Conservation (phyloP, 2,113 vertebrate species). For the Indicator indicator region DNA sequence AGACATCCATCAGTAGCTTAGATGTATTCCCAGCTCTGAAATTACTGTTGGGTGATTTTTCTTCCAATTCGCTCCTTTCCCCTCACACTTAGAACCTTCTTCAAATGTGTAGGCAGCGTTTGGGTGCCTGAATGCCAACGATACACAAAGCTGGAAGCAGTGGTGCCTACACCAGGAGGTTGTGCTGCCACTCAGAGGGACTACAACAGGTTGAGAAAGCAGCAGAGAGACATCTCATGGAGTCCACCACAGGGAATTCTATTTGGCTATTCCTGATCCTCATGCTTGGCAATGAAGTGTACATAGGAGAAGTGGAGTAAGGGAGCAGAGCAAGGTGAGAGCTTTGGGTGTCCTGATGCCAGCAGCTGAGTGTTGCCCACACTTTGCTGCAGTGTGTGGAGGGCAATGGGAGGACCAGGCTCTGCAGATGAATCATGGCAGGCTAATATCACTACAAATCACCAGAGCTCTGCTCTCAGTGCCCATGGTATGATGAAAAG, state of each 20-base stretch:
- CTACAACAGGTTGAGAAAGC: background rate
- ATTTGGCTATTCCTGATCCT: background rate
- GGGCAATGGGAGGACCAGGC: background rate
- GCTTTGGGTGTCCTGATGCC: background rate
- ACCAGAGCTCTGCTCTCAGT: background rate
- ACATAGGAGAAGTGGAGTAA: background rate
- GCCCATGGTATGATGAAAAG: background rate
- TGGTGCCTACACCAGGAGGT: accelerated
- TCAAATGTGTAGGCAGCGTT: background rate
- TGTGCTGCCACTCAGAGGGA: background rate
- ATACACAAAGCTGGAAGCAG: background rate
- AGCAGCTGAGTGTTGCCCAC: background rate
- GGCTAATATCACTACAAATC: background rate
- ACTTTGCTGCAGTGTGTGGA: background rate
- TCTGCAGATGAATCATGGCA: background rate
- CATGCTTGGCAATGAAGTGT: background rate
- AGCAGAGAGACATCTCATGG: background rate
- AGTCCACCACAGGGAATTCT: background rate
- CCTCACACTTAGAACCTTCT: background rate
- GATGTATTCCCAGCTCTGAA: background rate
- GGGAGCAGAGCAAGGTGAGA: background rate
- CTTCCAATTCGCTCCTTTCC: background rate
- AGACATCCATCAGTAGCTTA: background rate
- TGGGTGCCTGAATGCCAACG: background rate
- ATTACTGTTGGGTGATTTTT: background rate